Conservation (phyloP, 2,113 vertebrate species). For the Myrmophylax atrothorax region DNA sequence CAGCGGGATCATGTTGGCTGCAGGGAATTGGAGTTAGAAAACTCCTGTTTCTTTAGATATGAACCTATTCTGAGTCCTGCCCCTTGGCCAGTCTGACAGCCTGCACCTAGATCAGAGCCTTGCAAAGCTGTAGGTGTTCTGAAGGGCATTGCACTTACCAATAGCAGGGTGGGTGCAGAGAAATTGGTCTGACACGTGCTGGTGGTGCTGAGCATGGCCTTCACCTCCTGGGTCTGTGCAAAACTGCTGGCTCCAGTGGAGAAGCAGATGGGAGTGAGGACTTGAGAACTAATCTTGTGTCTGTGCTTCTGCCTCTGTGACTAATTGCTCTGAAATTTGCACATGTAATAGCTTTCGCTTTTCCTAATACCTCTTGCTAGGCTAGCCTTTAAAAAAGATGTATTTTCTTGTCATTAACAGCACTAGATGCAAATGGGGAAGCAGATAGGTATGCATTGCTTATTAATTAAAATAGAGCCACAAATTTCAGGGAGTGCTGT, state of each 20-base stretch:
- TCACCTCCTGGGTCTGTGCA: background rate
- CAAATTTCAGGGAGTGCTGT: background rate
- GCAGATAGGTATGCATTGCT: background rate
- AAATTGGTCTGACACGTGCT: fast-evolving
- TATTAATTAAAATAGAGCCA: background rate
- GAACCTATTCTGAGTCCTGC: background rate
- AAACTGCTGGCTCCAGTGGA: background rate
- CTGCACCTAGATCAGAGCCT: background rate
- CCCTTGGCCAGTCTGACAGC: background rate
- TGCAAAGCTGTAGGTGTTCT: background rate
- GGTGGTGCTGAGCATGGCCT: background rate
- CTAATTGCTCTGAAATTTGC: slow-evolving; percentile 19
- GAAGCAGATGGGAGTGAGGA: background rate
- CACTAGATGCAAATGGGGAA: background rate
- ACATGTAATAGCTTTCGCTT: background rate
- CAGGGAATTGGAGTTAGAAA: background rate
- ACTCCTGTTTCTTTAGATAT: background rate
- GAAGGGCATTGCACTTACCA: background rate
- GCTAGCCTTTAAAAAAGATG: slow-evolving; percentile 33
- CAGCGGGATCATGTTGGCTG: background rate
- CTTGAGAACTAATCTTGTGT: background rate
- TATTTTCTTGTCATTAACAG: background rate
- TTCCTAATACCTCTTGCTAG: slow-evolving; percentile 26
- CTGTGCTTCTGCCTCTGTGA: slow-evolving; percentile 43
- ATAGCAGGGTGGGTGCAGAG: background rate